phyloP scores from a whole-genome alignment of 2,113 vertebrate genomes.

The Zosterops pallidus region DNA sequence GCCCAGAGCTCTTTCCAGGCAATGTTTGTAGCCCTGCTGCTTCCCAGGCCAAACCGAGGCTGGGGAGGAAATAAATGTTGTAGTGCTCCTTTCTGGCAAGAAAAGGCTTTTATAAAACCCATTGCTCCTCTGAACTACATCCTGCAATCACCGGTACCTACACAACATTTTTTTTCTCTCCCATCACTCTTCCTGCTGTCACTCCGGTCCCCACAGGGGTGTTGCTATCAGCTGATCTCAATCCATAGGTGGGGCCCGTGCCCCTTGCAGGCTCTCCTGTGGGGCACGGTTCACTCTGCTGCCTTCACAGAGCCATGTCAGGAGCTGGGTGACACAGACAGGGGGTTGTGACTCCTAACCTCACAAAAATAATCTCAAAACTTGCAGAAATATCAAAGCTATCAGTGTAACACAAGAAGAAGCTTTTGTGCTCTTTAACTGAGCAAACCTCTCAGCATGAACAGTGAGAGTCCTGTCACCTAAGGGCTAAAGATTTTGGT shows the following conservation, averaged over 20 bases:
- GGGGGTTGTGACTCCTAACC: not conserved
- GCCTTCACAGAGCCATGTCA: not conserved
- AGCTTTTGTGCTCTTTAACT: not conserved
- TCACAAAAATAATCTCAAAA: not conserved
- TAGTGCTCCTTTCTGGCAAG: not conserved
- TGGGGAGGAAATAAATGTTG: not conserved
- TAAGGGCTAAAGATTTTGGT: not conserved
- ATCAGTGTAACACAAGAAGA: not conserved
- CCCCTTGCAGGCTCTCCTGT: rapidly evolving
- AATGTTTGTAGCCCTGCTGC: not conserved
- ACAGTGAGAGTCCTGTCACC: not conserved
- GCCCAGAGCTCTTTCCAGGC: not conserved
- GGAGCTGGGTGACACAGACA: not conserved
- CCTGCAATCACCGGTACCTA: not conserved
- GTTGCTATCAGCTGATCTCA: rapidly evolving
- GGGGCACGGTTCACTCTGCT: not conserved
- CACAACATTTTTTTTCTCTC: not conserved
- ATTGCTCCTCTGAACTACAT: not conserved
- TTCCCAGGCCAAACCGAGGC: not conserved
- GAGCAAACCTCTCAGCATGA: not conserved
- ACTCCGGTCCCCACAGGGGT: rapidly evolving
- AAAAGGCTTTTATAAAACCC: not conserved
- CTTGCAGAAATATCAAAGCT: not conserved
- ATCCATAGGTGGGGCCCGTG: rapidly evolving
- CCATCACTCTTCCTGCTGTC: not conserved